phyloP scores from a whole-genome alignment of 2,113 vertebrate genomes.

The Pseudorasbora parva region DNA sequence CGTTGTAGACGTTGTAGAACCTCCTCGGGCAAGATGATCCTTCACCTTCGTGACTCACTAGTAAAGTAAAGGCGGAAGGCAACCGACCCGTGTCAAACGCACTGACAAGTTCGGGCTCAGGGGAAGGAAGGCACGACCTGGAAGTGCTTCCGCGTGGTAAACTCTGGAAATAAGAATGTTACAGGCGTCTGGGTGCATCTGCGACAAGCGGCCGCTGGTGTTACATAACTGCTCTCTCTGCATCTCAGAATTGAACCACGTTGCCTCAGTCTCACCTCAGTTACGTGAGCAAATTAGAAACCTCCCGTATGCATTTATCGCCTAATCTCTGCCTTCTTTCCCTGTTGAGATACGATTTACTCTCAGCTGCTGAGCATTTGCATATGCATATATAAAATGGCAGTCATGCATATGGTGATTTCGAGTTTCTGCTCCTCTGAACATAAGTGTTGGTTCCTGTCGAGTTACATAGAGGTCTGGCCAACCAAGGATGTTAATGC shows the following conservation, averaged over 20 bases:
- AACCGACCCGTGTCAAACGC: not conserved
- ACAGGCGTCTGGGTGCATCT: conserved; percentile 3
- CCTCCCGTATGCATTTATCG: conserved; percentile 32
- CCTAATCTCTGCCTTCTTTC: conserved; percentile 17
- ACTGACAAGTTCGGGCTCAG: not conserved
- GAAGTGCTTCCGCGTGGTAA: conserved; percentile 36
- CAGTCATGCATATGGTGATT: conserved; percentile 21
- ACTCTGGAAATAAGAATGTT: conserved; percentile 13
- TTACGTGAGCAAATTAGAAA: conserved; percentile 21
- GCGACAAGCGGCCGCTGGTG: conserved; percentile 6
- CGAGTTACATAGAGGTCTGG: not conserved
- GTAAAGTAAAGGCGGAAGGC: not conserved
- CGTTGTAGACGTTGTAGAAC: not conserved
- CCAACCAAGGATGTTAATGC: conserved; percentile 1
- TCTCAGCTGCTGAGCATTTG: conserved; percentile 21
- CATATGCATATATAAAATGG: conserved; percentile 28
- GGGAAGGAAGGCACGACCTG: conserved; percentile 42
- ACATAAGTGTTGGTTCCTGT: conserved; percentile 8
- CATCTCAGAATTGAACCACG: not conserved
- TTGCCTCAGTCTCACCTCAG: conserved; percentile 29
- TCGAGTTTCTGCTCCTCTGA: conserved; percentile 20
- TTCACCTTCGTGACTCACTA: conserved; percentile 34
- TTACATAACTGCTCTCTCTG: conserved; percentile 25
- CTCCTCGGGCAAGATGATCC: conserved; percentile 24
- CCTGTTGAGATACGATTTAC: not conserved